These are phyloP conservation scores for Sussaba pulchella DNA, from an alignment of 2,888 invertebrate species.

Conservation along the genomic window DNA sequence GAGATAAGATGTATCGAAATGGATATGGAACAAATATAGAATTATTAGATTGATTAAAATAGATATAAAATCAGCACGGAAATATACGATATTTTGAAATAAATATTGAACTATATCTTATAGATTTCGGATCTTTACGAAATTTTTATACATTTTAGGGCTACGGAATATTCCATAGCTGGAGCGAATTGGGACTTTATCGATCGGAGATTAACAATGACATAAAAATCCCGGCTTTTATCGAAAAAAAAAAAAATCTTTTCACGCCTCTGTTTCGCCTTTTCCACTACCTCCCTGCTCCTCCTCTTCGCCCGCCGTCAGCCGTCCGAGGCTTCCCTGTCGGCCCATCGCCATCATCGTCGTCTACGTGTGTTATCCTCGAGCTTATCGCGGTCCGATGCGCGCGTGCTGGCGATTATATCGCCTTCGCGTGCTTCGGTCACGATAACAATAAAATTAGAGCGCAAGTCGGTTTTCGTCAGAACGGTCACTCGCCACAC, in stretches of 20 bases:
- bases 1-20: constrained; percentile 17
- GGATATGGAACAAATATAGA: background rate
- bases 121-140: too few relatives aligned
- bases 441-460: constrained; percentile 41
- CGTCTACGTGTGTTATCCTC: background rate
- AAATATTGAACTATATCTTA: too few relatives aligned
- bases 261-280: too few relatives aligned
- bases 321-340: background rate
- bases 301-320: background rate
- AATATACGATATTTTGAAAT: too few relatives aligned
- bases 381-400: background rate
- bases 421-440: background rate
- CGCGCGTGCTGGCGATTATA: constrained; percentile 25
- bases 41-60: too few relatives aligned
- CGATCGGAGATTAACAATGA: too few relatives aligned
- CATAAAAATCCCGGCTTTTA: too few relatives aligned
- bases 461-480: constrained; percentile 28
- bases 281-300: background rate
- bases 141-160: too few relatives aligned
- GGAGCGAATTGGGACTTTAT: too few relatives aligned
- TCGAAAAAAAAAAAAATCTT: too few relatives aligned
- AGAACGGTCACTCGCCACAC: background rate
- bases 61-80: too few relatives aligned
- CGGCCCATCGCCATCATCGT: background rate
- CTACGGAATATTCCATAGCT: too few relatives aligned